Evolutionary conservation across 2,888 invertebrate species (phyloP), one percentile per base, ranked within the genome.

Genomic region (Trichopoda pennipes): DNA sequence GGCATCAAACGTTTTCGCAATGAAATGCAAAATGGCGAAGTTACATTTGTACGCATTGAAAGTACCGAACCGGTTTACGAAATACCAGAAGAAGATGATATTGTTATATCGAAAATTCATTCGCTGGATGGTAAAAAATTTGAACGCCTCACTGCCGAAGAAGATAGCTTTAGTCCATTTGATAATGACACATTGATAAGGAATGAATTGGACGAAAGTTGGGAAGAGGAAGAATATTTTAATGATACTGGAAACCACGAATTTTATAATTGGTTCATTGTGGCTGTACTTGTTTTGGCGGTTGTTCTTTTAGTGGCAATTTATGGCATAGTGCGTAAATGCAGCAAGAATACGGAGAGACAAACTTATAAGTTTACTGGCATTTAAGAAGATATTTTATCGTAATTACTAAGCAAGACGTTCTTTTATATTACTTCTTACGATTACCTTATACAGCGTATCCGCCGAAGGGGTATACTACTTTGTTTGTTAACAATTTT

Each of bases 21-120:
- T 49, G 83, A 87, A 10, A 78, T 90, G 14, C 61, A 81, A 2
- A 80, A 84, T 9, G 88, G 86, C 0, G 80, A 83, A 16, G 85
- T 88, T 3, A 86, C 86, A 0, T 86, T 89, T 56, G 82, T 87
- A 0, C 86, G 86, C 10, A 90, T 90, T 28, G 88, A 89, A 19
- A 85, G 85, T 49, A 87, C 88, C 2, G 90, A 90, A 63, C 90
- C 90, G 1, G 90, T 86, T 2, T 90, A 87, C 63, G 88, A 89
- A 73, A 80, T 86, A 7, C 85, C 86, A 1, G 88, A 89, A 60
- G 86, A 85, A 0, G 82, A 85, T 44, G 87, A 87, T 78, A 85
- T 87, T 16, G 83, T 84, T 47, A 44, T 75, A 16, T 73, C 84
- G 4, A 81, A 81, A 23, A 77, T 74, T 35, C 70, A 81, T 38